phyloP scores from a whole-genome alignment of 2,113 vertebrate species.

The Lasiurus borealis region DNA sequence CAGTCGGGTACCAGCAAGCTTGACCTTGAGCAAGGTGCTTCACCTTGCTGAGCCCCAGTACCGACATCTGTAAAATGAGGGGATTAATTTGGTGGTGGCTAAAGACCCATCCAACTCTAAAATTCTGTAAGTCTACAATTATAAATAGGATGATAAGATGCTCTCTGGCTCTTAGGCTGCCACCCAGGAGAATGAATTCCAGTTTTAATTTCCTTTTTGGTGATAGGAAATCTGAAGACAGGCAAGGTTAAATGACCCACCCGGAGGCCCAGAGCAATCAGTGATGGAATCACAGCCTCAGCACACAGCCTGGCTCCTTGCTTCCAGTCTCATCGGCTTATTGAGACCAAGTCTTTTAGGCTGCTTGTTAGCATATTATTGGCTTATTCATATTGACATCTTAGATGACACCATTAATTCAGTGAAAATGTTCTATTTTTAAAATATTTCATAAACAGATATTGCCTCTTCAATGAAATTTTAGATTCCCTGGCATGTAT shows the following conservation, averaged over 20 bases:
- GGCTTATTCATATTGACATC: constrained; percentile 49
- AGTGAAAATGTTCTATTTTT: background rate
- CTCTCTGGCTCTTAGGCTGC: constrained; percentile 66
- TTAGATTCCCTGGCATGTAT: background rate
- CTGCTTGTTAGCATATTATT: constrained; percentile 52
- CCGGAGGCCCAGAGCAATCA: constrained; percentile 62
- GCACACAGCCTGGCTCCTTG: background rate
- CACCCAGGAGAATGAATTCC: constrained; percentile 71
- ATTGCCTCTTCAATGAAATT: background rate
- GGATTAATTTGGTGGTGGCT: constrained; percentile 66
- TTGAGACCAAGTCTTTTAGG: background rate
- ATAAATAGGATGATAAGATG: constrained; percentile 75
- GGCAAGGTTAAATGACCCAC: constrained; percentile 78
- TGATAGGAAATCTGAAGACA: constrained; percentile 77
- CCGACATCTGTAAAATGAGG: constrained; percentile 13
- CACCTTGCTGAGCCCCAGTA: background rate
- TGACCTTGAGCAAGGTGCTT: constrained; percentile 43
- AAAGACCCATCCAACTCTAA: constrained; percentile 66
- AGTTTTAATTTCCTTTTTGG: constrained; percentile 81
- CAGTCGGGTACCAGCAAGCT: background rate
- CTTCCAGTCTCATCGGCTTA: constrained; percentile 41
- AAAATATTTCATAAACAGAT: background rate
- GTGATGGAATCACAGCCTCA: constrained; percentile 37
- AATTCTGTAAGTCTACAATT: constrained; percentile 69
- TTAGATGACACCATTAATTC: background rate